A percentile compares a stretch with the other conserved stretches of the same genome.
Evolutionary conservation across 2,797 vertebrate species (phyloP).

Genomic region (Amblyopsis hoosieri): DNA sequence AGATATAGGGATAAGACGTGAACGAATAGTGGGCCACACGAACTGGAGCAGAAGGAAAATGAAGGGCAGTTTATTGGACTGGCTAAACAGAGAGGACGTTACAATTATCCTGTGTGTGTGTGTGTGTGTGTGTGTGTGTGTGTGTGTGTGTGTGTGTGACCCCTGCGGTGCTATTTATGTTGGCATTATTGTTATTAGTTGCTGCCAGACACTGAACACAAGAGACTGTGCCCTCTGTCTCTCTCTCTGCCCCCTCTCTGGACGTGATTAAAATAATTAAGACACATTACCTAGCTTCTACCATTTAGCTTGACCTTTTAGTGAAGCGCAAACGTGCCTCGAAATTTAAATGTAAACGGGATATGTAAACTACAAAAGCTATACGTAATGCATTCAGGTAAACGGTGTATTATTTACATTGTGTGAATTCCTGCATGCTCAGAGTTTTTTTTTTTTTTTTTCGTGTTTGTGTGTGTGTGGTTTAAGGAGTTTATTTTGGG

Average conservation of each 20-base stretch:
- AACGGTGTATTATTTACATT: no score
- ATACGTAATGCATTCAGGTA: no score
- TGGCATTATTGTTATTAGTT: conserved; percentile 51
- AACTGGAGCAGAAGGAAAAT: conserved; percentile 19
- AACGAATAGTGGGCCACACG: background rate
- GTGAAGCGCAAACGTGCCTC: no score
- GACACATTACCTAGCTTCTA: conserved; percentile 55
- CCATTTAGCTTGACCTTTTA: conserved; percentile 5
- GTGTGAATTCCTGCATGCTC: no score
- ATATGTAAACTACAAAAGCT: no score
- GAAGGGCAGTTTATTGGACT: conserved; percentile 26
- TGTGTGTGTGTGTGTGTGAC: conserved; percentile 9
- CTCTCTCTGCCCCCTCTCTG: conserved; percentile 8
- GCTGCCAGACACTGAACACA: conserved; percentile 33
- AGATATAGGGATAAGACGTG: conserved; percentile 9
- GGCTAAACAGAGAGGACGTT: conserved; percentile 41
- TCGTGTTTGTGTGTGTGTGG: background rate
- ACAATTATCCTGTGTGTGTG: conserved; percentile 40
- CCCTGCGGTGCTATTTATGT: conserved; percentile 45
- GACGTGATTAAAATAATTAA: conserved; percentile 43
- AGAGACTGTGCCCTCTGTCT: conserved; percentile 17
- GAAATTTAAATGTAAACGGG: no score
- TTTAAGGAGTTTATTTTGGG: background rate
- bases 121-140: conserved; percentile 22
- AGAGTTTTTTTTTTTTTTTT: background rate